Evolutionary conservation across 2,797 vertebrate species (phyloP), one percentile per base, ranked within the genome.

Genomic region (Meda fulgida): DNA sequence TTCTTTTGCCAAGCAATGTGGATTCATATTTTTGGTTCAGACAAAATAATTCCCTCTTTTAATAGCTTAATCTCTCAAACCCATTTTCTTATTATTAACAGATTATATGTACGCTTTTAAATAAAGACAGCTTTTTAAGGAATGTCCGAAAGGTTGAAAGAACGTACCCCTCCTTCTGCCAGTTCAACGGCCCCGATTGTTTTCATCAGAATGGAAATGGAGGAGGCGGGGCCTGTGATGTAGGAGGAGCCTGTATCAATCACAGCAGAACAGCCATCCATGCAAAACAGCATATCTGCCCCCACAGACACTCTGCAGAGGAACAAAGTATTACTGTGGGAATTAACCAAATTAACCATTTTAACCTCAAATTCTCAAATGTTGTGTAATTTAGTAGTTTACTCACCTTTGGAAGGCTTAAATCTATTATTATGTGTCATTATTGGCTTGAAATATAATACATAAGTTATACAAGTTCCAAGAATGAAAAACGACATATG

Each of bases 201-300:
- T 92, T 94, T 96, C 96, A 97, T 97, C 88, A 99, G 90, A 80
- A 93, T 72, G 0, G 94, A 95, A 87, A 99, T 85, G 0, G 97
- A 95, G 36, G 96, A 96, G 0, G 96, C 97, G 0, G 98, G 98
- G 7, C 97, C 98, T 0, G 96, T 97, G 93, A 99, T 96, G 92
- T 96, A 98, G 89, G 98, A 98, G 21, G 97, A 96, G 1, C 98
- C 98, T 0, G 98, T 98, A 92, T 99, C 98, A 2, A 99, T 95
- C 80, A 97, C 94, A 51, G 95, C 96, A 1, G 92, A 94, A 89
- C 98, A 99, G 88, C 97, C 96, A 1, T 97, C 96, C 75, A 91
- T 90, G 78, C 98, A 99, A 92, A 98, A 96, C 89, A 97, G 87
- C 21, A 90, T 91, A 72, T 96, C 93, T 0, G 92, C 92, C 40